Conservation (phyloP, 2,113 vertebrate genomes). For the Anser brachyrhynchus region DNA sequence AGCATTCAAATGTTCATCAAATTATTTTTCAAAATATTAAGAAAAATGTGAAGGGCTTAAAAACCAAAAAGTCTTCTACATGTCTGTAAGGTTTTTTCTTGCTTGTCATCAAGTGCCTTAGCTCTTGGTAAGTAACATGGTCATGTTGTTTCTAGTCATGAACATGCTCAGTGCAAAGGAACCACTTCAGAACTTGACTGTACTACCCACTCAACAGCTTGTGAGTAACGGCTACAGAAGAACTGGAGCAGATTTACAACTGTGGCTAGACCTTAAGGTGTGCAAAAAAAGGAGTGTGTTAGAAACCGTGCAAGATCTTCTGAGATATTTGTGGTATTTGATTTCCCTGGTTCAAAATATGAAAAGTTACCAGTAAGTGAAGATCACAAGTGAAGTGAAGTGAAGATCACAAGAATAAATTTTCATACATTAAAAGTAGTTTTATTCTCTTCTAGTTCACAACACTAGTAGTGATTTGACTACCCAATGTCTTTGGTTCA, state of each 20-base stretch:
- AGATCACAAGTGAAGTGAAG: neutral
- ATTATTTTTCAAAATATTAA: neutral
- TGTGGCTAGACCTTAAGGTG: neutral
- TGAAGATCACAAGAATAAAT: neutral
- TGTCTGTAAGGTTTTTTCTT: neutral
- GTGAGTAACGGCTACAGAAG: neutral
- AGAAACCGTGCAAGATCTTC: neutral
- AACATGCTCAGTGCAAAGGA: neutral
- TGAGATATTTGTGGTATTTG: neutral
- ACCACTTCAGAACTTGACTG: neutral
- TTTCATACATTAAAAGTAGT: neutral
- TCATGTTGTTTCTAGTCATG: neutral
- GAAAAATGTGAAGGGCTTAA: neutral
- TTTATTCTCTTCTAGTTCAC: neutral
- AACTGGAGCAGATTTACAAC: neutral
- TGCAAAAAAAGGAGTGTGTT: neutral
- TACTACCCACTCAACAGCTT: fast-evolving
- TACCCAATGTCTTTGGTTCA: neutral
- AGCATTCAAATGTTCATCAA: neutral
- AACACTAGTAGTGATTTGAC: neutral
- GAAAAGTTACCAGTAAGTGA: neutral
- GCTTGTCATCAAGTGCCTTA: neutral
- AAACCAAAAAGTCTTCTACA: neutral
- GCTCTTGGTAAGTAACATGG: neutral
- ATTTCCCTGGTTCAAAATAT: neutral